Evolutionary conservation across 2,888 invertebrate genomes (phyloP).

Genomic region (Eurois occulta): DNA sequence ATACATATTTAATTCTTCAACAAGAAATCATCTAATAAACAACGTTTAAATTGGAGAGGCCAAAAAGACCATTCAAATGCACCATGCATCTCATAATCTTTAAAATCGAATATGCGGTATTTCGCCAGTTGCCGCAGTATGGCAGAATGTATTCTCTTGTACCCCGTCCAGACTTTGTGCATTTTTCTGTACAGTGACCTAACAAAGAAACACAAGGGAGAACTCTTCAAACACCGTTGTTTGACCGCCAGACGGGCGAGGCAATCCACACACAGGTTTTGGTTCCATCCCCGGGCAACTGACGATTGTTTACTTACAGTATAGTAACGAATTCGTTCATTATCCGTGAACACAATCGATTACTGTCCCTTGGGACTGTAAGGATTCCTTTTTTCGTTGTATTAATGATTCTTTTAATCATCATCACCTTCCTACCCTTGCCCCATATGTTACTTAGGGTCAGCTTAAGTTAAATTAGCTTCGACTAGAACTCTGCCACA

Average conservation of each 20-base stretch:
- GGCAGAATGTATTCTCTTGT: neutral
- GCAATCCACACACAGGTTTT: constrained; percentile 14
- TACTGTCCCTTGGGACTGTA: neutral
- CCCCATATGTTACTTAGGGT: neutral
- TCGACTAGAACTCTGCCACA: neutral
- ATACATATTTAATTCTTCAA: neutral
- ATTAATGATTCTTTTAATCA: neutral
- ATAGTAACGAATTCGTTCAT: neutral
- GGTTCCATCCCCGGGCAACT: neutral
- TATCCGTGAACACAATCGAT: neutral
- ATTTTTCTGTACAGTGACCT: neutral
- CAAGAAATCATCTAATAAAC: neutral
- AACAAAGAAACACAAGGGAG: constrained; percentile 28
- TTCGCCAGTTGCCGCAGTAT: neutral
- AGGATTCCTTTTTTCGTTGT: neutral
- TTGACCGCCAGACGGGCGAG: constrained; percentile 25
- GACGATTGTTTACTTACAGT: constrained; percentile 17
- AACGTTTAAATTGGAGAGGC: neutral
- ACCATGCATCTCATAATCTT: neutral
- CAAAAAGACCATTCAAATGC: neutral
- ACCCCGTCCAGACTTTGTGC: neutral
- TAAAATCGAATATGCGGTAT: neutral
- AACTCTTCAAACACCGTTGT: constrained; percentile 36
- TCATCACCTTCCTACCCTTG: neutral
- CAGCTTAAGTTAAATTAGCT: neutral